phyloP scores from a whole-genome alignment of 2,797 vertebrate genomes.

The Anguilla megastoma region DNA sequence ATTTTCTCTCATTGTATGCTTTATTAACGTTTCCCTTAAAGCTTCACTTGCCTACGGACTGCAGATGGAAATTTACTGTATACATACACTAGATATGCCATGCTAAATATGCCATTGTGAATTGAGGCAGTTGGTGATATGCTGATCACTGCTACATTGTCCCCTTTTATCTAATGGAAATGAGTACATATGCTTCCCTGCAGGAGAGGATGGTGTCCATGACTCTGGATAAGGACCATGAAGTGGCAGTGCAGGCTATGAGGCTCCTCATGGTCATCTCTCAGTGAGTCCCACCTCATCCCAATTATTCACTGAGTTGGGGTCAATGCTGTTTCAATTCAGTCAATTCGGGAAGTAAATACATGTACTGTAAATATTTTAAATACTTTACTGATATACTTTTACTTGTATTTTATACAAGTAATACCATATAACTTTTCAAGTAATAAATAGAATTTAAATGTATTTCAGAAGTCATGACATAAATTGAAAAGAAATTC shows the following conservation, averaged over 20 bases:
- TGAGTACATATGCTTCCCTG: conserved; percentile 31
- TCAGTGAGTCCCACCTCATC: conserved; percentile 69
- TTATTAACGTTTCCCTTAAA: not conserved
- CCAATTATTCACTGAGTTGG: conserved; percentile 6
- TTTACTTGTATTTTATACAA: not conserved
- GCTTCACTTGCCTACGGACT: not conserved
- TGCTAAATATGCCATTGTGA: not conserved
- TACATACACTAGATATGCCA: not conserved
- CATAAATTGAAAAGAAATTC: not conserved
- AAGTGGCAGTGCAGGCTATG: conserved; percentile 88
- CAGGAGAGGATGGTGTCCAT: conserved; percentile 90
- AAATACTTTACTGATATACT: too few species aligned
- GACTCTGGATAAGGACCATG: conserved; percentile 90
- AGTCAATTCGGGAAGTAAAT: not conserved
- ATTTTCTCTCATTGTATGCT: not conserved
- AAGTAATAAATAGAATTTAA: not conserved
- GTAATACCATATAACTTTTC: not conserved
- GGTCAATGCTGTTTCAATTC: not conserved
- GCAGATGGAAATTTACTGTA: not conserved
- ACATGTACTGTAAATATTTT: not conserved
- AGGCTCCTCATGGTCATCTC: conserved; percentile 86
- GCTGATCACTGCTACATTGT: not conserved
- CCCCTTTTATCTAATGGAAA: not conserved
- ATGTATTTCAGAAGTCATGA: not conserved
- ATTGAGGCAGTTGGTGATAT: not conserved